A percentile compares a stretch with the other conserved stretches of the same genome.
These are phyloP conservation scores for Girardinus metallicus DNA, from an alignment of 2,797 vertebrate species.

Conservation along the genomic window DNA sequence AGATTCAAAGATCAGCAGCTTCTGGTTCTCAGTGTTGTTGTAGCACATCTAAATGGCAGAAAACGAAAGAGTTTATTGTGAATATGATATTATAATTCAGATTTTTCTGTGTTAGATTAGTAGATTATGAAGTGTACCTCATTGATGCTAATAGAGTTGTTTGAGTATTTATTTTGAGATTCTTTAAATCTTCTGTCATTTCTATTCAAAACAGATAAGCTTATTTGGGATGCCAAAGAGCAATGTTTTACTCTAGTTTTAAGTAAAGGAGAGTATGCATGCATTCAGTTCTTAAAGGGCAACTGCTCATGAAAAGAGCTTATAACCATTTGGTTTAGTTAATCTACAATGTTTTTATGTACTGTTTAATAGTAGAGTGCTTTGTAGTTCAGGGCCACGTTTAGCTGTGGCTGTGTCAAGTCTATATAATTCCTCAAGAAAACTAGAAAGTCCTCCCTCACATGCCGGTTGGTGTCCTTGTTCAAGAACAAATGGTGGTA, in stretches of 20 bases:
- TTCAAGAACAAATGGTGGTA: constrained; percentile 23
- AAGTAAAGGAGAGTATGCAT: neutral
- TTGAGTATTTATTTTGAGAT: neutral
- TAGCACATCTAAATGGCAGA: constrained; percentile 30
- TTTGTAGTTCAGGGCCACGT: neutral
- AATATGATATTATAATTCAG: neutral
- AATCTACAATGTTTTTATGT: neutral
- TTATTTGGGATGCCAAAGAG: neutral
- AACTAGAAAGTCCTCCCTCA: constrained; percentile 34
- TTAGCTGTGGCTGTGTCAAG: constrained; percentile 3
- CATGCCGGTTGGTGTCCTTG: constrained; percentile 34
- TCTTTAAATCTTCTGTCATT: neutral
- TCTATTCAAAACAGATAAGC: neutral
- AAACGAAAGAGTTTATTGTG: constrained; percentile 4
- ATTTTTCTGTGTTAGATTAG: neutral
- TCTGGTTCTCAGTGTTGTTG: constrained; percentile 47
- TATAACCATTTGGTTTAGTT: neutral
- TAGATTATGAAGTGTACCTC: neutral
- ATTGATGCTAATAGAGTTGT: neutral
- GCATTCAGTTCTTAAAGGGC: too few species aligned
- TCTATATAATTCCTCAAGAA: constrained; percentile 34
- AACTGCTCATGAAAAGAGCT: neutral
- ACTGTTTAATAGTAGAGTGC: neutral
- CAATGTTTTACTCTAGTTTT: neutral
- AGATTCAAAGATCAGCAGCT: constrained; percentile 23